Conservation (phyloP, 2,113 vertebrate species). For the Ursus arctos region DNA sequence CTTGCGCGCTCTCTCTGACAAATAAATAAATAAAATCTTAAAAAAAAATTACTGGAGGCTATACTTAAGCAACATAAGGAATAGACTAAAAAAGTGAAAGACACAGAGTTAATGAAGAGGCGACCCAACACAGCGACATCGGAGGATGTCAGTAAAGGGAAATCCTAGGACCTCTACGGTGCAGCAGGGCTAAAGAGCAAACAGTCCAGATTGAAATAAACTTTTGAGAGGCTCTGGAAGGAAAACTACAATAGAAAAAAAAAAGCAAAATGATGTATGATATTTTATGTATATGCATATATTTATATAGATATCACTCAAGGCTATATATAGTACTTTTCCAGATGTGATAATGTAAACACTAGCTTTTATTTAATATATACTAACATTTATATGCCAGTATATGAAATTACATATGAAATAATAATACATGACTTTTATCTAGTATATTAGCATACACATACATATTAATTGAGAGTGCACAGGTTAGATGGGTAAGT, state of each 20-base stretch:
- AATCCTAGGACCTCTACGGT: rapidly evolving
- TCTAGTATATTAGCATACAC: background rate
- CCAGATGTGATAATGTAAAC: background rate
- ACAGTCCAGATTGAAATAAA: background rate
- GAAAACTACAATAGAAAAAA: background rate
- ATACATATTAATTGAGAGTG: background rate
- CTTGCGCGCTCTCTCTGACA: no score
- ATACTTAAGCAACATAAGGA: background rate
- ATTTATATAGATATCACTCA: background rate
- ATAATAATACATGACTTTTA: background rate
- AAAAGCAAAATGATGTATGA: background rate
- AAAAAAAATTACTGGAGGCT: background rate
- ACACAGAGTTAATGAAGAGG: background rate
- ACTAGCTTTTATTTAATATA: background rate
- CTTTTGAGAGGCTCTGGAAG: background rate
- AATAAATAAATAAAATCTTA: no score
- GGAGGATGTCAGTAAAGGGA: background rate
- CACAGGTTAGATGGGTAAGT: background rate
- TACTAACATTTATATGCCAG: background rate
- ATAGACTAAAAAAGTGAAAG: background rate
- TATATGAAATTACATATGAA: background rate
- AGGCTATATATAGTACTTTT: background rate
- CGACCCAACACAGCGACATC: background rate
- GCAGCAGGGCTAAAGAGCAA: background rate
- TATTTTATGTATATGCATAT: background rate